phyloP scores from a whole-genome alignment of 2,113 vertebrate genomes.

The Turnix velox region DNA sequence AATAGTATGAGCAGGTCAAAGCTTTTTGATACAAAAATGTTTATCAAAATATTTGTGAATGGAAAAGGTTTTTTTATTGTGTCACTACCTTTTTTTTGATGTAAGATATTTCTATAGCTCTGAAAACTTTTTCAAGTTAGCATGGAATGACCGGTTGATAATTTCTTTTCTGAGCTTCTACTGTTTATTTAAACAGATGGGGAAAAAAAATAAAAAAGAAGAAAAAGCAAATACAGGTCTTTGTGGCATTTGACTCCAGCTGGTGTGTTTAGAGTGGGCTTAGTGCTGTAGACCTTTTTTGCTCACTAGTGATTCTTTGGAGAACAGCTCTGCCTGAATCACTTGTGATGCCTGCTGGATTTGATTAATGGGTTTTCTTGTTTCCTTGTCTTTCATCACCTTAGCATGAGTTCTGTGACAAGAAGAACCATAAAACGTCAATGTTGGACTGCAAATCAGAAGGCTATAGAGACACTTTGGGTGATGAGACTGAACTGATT shows the following conservation, averaged over 20 bases:
- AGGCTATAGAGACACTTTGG: background rate
- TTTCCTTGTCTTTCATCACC: background rate
- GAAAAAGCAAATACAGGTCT: background rate
- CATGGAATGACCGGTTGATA: background rate
- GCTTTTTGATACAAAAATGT: background rate
- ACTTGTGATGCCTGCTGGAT: background rate
- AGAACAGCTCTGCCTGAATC: background rate
- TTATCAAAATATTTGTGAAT: background rate
- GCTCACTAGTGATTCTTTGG: background rate
- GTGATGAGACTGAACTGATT: background rate
- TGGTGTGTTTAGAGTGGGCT: background rate
- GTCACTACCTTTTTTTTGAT: background rate
- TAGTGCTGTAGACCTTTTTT: background rate
- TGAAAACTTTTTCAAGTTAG: background rate
- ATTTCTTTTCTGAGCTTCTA: constrained; percentile 16
- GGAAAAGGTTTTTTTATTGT: background rate
- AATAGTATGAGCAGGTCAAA: background rate
- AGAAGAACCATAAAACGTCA: background rate
- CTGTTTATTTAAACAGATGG: background rate
- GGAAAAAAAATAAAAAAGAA: too few species aligned
- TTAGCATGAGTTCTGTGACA: background rate
- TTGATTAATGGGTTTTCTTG: background rate
- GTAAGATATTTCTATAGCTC: background rate
- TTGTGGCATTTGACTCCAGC: background rate
- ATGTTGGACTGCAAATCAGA: background rate